Base-by-base conservation (phyloP, 1,140 invertebrate species). In the Caenorhabditis brenneri region DNA sequence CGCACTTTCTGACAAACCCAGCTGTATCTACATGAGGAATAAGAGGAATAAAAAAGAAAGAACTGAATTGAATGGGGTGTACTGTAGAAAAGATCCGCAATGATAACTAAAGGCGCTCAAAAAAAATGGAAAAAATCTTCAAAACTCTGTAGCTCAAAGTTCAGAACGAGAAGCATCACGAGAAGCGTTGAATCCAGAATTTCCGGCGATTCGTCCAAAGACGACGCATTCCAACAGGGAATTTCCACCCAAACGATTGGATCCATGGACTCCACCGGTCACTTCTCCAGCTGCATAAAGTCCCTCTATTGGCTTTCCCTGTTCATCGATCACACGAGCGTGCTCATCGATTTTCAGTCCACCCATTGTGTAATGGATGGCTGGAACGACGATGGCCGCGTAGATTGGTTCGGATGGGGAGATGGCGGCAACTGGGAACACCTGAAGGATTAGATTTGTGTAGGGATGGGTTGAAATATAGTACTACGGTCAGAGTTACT, bases 311-410 rank as follows among this genome's bases (percentile, higher is more conserved):
- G 88, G 86, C 36, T 87, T 42, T 9, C 36, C 65, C 10, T 84
- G 46, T 79, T 82, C 85, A 87, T 89, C 78, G 87, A 53, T 55
- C 2, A 58, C 42, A 19, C 42, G 49, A 79, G 80, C 65, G 22
- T 79, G 10, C 31, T 81, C 36, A 79, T 91, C 88, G 74, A 91
- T 91, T 69, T 91, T 87, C 36, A 91, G 48, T 4, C 91, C 91
- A 10, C 91, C 91, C 90, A 91, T 91, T 31, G 91, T 91, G 84
- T 91, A 91, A 78, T 91, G 91, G 65, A 91, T 87, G 9, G 90
- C 88, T 42, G 91, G 91, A 22, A 91, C 91, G 55, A 90, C 79
- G 48, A 80, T 82, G 9, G 89, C 89, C 10, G 87, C 89, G 83
- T 88, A 91, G 74, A 91, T 85, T 7, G 89, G 85, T 29, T 88